Evolutionary conservation across 2,888 invertebrate genomes (phyloP), one percentile per base, ranked within the genome.

Genomic region (Idaea dimidiata): DNA sequence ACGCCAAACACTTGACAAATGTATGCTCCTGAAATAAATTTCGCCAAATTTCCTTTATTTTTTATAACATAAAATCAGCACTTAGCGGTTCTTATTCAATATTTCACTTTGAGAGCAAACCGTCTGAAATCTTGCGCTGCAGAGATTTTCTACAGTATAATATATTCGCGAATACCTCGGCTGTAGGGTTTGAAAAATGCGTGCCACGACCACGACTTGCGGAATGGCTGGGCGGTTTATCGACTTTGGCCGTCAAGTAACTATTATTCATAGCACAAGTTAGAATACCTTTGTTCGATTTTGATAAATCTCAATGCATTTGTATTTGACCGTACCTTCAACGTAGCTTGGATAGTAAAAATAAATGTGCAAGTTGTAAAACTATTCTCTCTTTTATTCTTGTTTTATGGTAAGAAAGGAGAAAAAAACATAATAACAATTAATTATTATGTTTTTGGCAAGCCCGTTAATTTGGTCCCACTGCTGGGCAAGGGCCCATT

Each of bases 131-230:
- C 60, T 68, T 63, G 59, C 61, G 60, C 14, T 43, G 10, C 43
- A 61, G 61, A 63, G 68, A 64, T 63, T 68, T 57, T 61, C 62
- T 59, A 24, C 62, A 18, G n/a, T 59, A 68, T 70, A 73, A 77
- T 78, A 72, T 75, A 73, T 72, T 70, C 68, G 58, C 66, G 66
- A 64, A 56, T 18, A 16, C 56, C 66, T 64, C 60, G 68, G 69
- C 14, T 57, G 60, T 67, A 66, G 66, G 63, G 70, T 76, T 75
- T 75, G 71, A 73, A 72, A 76, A 75, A 79, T 72, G 68, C 67
- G 43, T 62, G 65, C 59, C 63, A 62, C 62, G 66, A 63, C 68
- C 65, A 65, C 68, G 68, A 71, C 76, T 73, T 72, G 73, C 65
- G 68, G 70, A 66, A 64, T 64, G 65, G 58, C 17, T 57, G 70